Percentiles rank a stretch among this genome's conserved stretches.
Conservation (phyloP, 2,113 vertebrate species). For the Centropus unirufus region DNA sequence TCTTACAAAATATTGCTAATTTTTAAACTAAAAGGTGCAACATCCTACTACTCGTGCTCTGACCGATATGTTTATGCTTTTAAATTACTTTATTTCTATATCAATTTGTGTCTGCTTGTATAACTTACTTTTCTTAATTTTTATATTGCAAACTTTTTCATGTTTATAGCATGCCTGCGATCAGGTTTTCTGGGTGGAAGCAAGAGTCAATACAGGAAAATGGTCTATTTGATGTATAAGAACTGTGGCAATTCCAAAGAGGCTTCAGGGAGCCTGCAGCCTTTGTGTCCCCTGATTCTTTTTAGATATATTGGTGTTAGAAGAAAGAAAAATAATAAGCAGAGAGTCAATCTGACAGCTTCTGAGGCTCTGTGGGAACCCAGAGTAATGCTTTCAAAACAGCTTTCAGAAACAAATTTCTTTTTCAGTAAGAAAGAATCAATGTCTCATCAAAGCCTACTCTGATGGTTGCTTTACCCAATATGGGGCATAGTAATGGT, state of each 20-base stretch:
- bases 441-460: not conserved
- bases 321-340: conserved; percentile 42
- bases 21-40: not conserved
- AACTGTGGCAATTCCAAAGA: conserved; percentile 3
- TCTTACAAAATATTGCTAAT: not conserved
- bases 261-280: conserved; percentile 2
- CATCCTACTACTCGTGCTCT: not conserved
- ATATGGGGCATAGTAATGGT: not conserved
- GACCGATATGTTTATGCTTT: not conserved
- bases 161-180: not conserved
- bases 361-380: not conserved
- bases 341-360: conserved; percentile 20
- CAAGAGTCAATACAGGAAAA: not conserved
- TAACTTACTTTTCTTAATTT: not conserved
- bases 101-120: not conserved
- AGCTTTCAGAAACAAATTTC: conserved; percentile 25
- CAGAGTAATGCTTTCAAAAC: not conserved
- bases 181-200: not conserved
- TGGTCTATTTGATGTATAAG: not conserved
- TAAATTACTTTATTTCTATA: not conserved
- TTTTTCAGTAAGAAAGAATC: not conserved
- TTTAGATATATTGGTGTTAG: conserved; percentile 28
- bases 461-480: not conserved
- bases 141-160: not conserved
- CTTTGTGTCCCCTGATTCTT: not conserved